Conservation (phyloP, 2,888 invertebrate species). For the Aporophyla lueneburgensis region DNA sequence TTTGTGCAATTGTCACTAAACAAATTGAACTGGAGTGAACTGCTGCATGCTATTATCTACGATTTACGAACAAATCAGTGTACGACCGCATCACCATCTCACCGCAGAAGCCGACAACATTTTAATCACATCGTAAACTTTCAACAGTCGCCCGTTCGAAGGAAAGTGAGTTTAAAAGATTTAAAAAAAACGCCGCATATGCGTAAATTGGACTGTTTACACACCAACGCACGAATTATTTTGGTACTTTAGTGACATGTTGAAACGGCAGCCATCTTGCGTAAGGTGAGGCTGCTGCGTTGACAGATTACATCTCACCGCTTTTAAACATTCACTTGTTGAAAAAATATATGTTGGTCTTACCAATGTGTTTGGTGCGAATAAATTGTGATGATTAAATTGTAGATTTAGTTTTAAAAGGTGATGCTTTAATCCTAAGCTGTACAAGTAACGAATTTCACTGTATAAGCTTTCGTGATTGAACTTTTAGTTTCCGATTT, state of each 20-base stretch:
- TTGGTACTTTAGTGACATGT: conserved; percentile 84
- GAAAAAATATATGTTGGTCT: conserved; percentile 35
- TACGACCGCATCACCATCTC: conserved; percentile 55
- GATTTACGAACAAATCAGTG: conserved; percentile 4
- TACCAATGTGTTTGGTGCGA: conserved; percentile 44
- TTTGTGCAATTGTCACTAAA: background rate
- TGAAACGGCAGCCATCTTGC: conserved; percentile 82
- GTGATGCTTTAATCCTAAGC: too few relatives aligned
- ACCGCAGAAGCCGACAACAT: conserved; percentile 78
- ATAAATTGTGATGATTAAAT: conserved; percentile 61
- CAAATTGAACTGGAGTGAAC: background rate
- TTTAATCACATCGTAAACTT: conserved; percentile 81
- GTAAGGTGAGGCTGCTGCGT: conserved; percentile 74
- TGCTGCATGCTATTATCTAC: background rate
- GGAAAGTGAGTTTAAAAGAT: conserved; percentile 78
- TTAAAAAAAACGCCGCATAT: conserved; percentile 70
- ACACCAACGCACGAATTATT: conserved; percentile 80
- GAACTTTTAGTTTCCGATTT: too few relatives aligned
- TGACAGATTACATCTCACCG: conserved; percentile 78
- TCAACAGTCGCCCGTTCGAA: conserved; percentile 72
- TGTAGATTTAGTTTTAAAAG: conserved; percentile 18
- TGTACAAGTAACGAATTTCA: too few relatives aligned
- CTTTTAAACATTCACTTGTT: conserved; percentile 68
- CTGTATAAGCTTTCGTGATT: too few relatives aligned
- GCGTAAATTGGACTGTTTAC: conserved; percentile 85